Evolutionary conservation across 2,888 invertebrate species (phyloP), one percentile per base, ranked within the genome.

Genomic region (Limenitis camilla): DNA sequence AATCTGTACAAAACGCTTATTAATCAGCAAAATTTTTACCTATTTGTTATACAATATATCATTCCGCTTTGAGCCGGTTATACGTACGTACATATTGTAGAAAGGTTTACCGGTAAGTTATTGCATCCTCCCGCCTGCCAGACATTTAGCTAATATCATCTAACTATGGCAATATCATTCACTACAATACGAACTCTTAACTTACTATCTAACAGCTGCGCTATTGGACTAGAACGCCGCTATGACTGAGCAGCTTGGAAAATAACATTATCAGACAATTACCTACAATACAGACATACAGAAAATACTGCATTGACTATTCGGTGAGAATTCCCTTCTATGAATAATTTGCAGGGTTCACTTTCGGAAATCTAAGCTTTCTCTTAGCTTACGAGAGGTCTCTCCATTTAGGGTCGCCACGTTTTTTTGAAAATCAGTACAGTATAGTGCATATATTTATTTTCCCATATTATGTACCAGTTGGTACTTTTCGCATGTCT

Each of bases 1-100:
- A 76, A 69, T 76, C 85, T 86, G 86, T 87, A 86, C 86, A 86
- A 85, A 85, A 84, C 79, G 80, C 77, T 80, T 81, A 78, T 62
- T 72, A 74, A 71, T 71, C 74, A 76, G 74, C 81, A 81, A 81
- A 79, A 80, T 83, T 85, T 19, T 85, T 76, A 74, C 76, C 81
- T 84, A 83, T 72, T 69, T 72, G 67, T 71, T 64, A 55, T 52
- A 43, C 51, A 48, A 51, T 65, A 65, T 65, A 71, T 59, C 60
- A 61, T 56, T 72, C 66, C 64, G 77, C 81, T 81, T 82, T 72
- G 64, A 82, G 82, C 81, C 77, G 76, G 74, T 65, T 64, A 67
- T 68, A 63, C 61, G 68, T 72, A 87, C 86, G 86, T 86, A 86
- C 86, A 83, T 70, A 75, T 80, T 74, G 67, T 74, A 72, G 83